These are phyloP conservation scores for Prionailurus viverrinus DNA, from an alignment of 2,113 vertebrate genomes.

Conservation along the genomic window DNA sequence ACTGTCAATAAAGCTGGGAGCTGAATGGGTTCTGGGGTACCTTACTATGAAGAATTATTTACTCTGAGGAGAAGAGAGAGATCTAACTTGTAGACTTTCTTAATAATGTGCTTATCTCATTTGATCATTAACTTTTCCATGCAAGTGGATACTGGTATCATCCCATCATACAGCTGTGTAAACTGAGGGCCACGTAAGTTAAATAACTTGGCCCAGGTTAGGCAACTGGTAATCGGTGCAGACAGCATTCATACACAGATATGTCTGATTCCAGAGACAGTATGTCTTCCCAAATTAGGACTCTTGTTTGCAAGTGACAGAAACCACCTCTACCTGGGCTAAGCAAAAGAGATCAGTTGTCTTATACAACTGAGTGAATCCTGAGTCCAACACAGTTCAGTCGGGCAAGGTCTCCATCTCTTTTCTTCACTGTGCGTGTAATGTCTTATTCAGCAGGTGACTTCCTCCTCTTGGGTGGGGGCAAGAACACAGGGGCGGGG, in stretches of 20 bases:
- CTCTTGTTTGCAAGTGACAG: not conserved
- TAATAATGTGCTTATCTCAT: not conserved
- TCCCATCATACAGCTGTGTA: not conserved
- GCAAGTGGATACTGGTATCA: not conserved
- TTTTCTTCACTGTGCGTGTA: not conserved
- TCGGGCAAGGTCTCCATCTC: not conserved
- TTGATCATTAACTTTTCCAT: not conserved
- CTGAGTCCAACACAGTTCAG: not conserved
- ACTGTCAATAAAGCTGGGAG: conserved; percentile 3
- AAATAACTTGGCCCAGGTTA: not conserved
- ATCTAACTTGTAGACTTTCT: not conserved
- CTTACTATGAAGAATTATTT: conserved; percentile 21
- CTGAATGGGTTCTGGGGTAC: not conserved
- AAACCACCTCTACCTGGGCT: not conserved
- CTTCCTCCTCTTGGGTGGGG: not conserved
- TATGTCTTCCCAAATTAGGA: not conserved
- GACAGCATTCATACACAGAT: not conserved
- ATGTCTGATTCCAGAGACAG: not conserved
- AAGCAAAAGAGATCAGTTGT: not conserved
- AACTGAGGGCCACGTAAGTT: not conserved
- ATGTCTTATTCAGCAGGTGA: not conserved
- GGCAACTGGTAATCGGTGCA: not conserved
- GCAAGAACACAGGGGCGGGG: not conserved
- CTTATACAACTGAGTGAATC: not conserved
- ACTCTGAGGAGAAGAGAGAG: not conserved